Percentiles rank a stretch among this genome's conserved stretches.
Conservation (phyloP, 1,140 invertebrate species). For the Apis florea region DNA sequence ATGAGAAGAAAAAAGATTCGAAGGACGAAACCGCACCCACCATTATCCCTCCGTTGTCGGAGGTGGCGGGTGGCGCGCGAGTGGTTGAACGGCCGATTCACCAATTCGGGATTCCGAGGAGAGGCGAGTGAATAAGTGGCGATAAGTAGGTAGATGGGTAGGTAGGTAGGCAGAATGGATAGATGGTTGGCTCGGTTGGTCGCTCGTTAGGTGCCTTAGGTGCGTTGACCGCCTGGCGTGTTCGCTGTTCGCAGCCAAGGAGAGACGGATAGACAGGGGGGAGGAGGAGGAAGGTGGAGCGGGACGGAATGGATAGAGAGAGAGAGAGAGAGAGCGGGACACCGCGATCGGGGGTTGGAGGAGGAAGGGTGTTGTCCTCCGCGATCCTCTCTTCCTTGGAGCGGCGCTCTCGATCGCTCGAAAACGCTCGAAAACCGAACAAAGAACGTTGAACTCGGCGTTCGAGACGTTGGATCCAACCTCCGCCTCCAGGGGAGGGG, state of each 20-base stretch:
- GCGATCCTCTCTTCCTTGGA: conserved; percentile 45
- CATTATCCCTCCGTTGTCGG: no score
- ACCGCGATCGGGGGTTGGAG: not conserved
- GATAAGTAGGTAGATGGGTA: conserved; percentile 76
- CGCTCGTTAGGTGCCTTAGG: conserved; percentile 64
- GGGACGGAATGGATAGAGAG: conserved; percentile 34
- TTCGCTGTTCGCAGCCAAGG: conserved; percentile 41
- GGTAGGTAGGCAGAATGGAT: conserved; percentile 73
- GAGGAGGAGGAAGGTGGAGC: not conserved
- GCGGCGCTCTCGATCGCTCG: no score
- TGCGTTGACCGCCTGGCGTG: conserved; percentile 67
- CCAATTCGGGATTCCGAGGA: conserved; percentile 55
- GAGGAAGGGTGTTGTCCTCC: conserved; percentile 24
- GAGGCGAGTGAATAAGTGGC: conserved; percentile 68
- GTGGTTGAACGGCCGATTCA: conserved; percentile 11
- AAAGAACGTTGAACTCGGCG: conserved; percentile 51
- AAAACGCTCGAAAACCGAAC: conserved; percentile 44
- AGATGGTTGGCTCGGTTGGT: conserved; percentile 62
- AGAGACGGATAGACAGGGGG: conserved; percentile 52
- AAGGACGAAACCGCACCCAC: no score
- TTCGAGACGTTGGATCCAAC: conserved; percentile 36
- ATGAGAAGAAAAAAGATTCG: no score
- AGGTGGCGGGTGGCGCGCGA: not conserved
- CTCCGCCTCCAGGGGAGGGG: conserved; percentile 2
- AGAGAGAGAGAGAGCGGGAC: no score